phyloP scores from a whole-genome alignment of 1,140 invertebrate species.

The Aradophagus sp. region DNA sequence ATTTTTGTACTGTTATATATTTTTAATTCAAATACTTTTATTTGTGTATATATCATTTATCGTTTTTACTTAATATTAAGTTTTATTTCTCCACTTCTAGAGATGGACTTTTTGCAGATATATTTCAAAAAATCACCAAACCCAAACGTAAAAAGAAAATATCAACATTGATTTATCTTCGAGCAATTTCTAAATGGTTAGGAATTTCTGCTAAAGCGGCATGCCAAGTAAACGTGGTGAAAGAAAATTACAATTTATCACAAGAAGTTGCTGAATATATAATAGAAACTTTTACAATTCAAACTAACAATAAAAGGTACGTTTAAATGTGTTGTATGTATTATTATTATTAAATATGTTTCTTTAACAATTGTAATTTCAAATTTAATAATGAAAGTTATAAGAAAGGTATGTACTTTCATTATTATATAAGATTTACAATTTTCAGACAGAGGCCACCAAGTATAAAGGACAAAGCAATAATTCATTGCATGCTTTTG shows the following conservation, averaged over 20 bases:
- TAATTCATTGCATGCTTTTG: conserved; percentile 19
- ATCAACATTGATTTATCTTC: conserved; percentile 13
- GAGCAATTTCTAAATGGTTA: conserved; percentile 8
- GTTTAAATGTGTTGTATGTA: background rate
- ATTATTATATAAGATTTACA: background rate
- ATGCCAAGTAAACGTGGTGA: background rate
- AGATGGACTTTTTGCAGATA: background rate
- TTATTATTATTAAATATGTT: background rate
- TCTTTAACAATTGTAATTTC: background rate
- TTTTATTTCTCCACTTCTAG: conserved; percentile 7
- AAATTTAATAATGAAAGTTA: background rate
- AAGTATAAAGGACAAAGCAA: conserved; percentile 16
- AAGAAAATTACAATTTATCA: conserved; percentile 7
- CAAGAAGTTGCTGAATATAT: conserved; percentile 6
- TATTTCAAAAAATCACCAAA: conserved; percentile 12
- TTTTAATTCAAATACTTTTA: background rate
- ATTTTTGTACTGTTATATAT: too few species aligned
- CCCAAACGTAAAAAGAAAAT: conserved; percentile 19
- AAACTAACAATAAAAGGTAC: conserved; percentile 6
- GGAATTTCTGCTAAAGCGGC: background rate
- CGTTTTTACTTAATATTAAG: conserved; percentile 4
- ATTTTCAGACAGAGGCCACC: conserved; percentile 9
- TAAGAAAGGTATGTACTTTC: background rate
- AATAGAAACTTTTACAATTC: conserved; percentile 4
- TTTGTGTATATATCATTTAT: background rate